Conservation (phyloP, 2,888 invertebrate genomes). For the Zaprionus lineosus region DNA sequence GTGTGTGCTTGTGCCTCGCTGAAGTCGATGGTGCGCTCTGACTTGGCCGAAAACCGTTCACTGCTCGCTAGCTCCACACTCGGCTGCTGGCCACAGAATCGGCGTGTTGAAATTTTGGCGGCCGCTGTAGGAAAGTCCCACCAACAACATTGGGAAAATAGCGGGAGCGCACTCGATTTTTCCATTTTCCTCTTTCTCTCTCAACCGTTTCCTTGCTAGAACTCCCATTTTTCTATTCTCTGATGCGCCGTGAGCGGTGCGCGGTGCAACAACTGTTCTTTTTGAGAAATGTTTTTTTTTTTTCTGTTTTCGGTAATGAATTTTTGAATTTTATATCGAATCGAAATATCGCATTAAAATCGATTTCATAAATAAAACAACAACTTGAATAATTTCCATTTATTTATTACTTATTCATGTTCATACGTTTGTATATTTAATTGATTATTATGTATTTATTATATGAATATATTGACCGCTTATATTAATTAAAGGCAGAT, state of each 20-base stretch:
- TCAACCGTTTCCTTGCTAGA: background rate
- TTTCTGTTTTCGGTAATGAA: slow-evolving; percentile 24
- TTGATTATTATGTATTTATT: too few relatives aligned
- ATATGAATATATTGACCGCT: too few relatives aligned
- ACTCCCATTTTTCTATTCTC: slow-evolving; percentile 6
- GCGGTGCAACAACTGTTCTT: slow-evolving; percentile 2
- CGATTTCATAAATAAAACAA: background rate
- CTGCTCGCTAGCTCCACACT: slow-evolving; percentile 51
- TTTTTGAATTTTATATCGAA: slow-evolving; percentile 9
- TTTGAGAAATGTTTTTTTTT: slow-evolving; percentile 29
- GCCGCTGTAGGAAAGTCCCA: slow-evolving; percentile 47
- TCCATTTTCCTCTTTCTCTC: slow-evolving; percentile 5
- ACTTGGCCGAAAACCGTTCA: slow-evolving; percentile 51
- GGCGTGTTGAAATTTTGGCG: slow-evolving; percentile 58
- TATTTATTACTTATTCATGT: background rate
- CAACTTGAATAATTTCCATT: background rate
- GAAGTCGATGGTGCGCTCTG: slow-evolving; percentile 78
- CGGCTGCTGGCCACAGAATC: slow-evolving; percentile 38
- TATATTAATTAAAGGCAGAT: too few relatives aligned
- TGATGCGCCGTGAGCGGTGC: background rate
- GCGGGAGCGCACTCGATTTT: slow-evolving; percentile 37
- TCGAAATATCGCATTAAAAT: slow-evolving; percentile 2
- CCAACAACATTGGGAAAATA: slow-evolving; percentile 67
- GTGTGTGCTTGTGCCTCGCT: slow-evolving; percentile 73
- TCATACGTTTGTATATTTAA: too few relatives aligned